Percentiles rank a stretch among this genome's conserved stretches.
These are phyloP conservation scores for Drosophila pachea DNA, from an alignment of 1,140 invertebrate species.

Conservation along the genomic window DNA sequence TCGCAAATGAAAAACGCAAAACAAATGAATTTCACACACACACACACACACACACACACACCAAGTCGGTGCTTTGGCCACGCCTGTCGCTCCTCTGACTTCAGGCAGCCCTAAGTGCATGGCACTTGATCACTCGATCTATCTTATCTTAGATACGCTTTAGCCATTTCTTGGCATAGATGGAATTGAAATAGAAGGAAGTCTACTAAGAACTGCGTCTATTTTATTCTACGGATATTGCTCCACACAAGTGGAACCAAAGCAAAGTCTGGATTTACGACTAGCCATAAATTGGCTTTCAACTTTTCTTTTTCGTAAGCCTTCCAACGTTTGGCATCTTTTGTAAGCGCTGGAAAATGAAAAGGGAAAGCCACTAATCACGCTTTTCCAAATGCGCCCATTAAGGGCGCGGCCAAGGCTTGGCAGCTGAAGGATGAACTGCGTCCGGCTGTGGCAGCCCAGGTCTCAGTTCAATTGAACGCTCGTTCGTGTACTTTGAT, in stretches of 20 bases:
- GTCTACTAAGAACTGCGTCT: too few relatives aligned
- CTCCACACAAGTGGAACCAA: too few relatives aligned
- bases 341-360: conserved; percentile 43
- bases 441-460: conserved; percentile 22
- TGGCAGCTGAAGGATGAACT: conserved; percentile 56
- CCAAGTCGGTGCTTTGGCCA: conserved; percentile 30
- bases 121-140: too few relatives aligned
- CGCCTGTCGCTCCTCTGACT: background rate
- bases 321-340: conserved; percentile 48
- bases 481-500: conserved; percentile 28
- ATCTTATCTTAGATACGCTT: too few relatives aligned
- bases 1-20: conserved; percentile 75
- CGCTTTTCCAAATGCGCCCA: conserved; percentile 53
- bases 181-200: too few relatives aligned
- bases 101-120: too few relatives aligned
- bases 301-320: conserved; percentile 29
- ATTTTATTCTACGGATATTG: too few relatives aligned
- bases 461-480: conserved; percentile 45
- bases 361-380: conserved; percentile 71
- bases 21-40: conserved; percentile 64
- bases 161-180: too few relatives aligned
- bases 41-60: conserved; percentile 72
- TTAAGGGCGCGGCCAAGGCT: conserved; percentile 24
- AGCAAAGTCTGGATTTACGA: too few relatives aligned
- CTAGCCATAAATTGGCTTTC: too few relatives aligned